A percentile compares a stretch with the other conserved stretches of the same genome.
Conservation (phyloP, 2,113 vertebrate genomes). For the Cyrtonyx montezumae region DNA sequence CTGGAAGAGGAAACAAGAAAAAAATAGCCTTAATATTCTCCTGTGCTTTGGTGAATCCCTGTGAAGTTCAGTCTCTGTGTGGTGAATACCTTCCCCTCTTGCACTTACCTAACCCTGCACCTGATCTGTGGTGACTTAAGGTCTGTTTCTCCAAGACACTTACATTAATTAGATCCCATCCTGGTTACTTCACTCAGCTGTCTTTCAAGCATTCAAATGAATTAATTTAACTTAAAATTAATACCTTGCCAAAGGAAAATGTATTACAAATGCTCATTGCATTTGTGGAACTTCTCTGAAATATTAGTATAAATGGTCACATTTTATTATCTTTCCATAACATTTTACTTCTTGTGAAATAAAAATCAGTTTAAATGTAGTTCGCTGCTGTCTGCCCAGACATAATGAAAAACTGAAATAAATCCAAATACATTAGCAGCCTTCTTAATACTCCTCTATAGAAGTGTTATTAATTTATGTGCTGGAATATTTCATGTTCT, state of each 20-base stretch:
- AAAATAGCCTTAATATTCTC: not conserved
- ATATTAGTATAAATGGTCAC: not conserved
- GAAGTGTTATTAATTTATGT: constrained; percentile 39
- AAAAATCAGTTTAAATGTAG: constrained; percentile 34
- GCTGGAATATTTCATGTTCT: constrained; percentile 2
- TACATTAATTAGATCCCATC: not conserved
- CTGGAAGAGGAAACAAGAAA: not conserved
- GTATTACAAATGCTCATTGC: not conserved
- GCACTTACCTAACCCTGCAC: not conserved
- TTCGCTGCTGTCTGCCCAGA: constrained; percentile 5
- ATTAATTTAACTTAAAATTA: constrained; percentile 29
- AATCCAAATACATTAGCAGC: constrained; percentile 33
- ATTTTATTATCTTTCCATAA: constrained; percentile 35
- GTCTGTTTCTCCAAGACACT: not conserved
- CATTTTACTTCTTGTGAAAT: constrained; percentile 4
- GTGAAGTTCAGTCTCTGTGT: not conserved
- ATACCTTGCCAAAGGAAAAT: not conserved
- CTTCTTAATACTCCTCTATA: constrained; percentile 17
- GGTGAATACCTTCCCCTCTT: not conserved
- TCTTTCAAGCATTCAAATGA: constrained; percentile 1
- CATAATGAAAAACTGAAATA: constrained; percentile 39
- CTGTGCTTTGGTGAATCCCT: not conserved
- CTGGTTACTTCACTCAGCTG: not conserved
- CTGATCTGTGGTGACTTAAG: not conserved
- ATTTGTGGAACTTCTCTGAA: constrained; percentile 14